Evolutionary conservation across 2,113 vertebrate species (phyloP), one percentile per base, ranked within the genome.

Genomic region (Saiga tatarica): DNA sequence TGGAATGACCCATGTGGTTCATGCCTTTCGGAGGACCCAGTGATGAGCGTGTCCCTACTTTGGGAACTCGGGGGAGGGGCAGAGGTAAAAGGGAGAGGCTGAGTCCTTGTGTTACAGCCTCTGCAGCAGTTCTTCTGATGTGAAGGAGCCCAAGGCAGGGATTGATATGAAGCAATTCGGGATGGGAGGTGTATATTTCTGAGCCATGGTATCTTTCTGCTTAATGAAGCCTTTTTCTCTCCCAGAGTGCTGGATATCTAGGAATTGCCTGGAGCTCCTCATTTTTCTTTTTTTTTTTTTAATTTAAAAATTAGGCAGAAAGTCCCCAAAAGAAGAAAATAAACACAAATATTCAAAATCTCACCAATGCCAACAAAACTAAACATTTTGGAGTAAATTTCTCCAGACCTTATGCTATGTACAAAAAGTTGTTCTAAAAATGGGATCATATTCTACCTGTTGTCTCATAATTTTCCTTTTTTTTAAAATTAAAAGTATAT

Each of bases 311-410:
- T 95, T 39, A 92, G 2, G 50, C 12, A 78, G 47, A 8, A 84
- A 92, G 15, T 67, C 53, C 91, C 23, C 50, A 83, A 86, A 96
- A 81, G 17, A 64, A 90, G 30, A 85, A 96, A 39, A 45, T 23
- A 59, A 76, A 19, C 91, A 55, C n/a, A 86, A 93, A 60, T 25
- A 83, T 15, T 82, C 12, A 82, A 59, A 84, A 67, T 93, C 47
- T 94, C 42, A 93, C 33, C 14, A 59, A 14, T 52, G 86, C 26
- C 57, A 81, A 60, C 36, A 86, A 93, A 94, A 67, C 87, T 59
- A 91, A 96, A 85, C 30, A 82, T 91, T 95, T 60, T 95, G 30
- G n/a, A 67, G 15, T 81, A 93, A 93, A 91, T 91, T 95, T 62
- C 64, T 95, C 25, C 59, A 96, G 86, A 93, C 1, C 25, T 91